Conservation (phyloP, 92 coral and sea anemone genomes). For the Nematostella vectensis region DNA sequence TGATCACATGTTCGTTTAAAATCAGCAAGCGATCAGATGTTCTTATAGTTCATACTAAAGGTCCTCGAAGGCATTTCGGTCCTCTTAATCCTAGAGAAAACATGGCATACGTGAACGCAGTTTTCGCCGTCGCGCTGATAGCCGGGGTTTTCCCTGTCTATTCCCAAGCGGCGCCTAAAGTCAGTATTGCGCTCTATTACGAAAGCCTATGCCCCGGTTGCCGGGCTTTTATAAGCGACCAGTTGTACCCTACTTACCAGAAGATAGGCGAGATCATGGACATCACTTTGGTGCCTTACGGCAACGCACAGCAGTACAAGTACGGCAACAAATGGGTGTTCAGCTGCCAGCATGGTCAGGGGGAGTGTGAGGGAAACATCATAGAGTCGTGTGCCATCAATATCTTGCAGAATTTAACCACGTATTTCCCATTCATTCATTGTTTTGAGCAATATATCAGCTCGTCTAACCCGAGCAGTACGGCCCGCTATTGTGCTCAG, state of each 20-base stretch:
- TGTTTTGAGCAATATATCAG: conserved; percentile 42
- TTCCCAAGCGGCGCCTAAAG: conserved; percentile 5
- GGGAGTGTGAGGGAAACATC: conserved; percentile 63
- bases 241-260: conserved; percentile 54
- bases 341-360: conserved; percentile 60
- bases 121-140: no score
- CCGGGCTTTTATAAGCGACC: conserved; percentile 35
- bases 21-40: neutral
- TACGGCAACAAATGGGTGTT: conserved; percentile 49
- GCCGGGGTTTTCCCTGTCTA: neutral
- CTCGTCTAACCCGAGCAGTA: neutral
- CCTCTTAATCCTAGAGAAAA: no score
- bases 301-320: conserved; percentile 46
- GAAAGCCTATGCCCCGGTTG: conserved; percentile 77
- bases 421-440: conserved; percentile 63
- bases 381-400: conserved; percentile 70
- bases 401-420: conserved; percentile 28
- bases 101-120: no score
- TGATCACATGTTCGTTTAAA: neutral
- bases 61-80: no score
- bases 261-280: conserved; percentile 43
- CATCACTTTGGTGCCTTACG: conserved; percentile 59
- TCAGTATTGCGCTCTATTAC: conserved; percentile 42
- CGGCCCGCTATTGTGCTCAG: neutral
- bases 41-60: no score